Evolutionary conservation across 1,140 invertebrate genomes (phyloP).

Genomic region (Drosophila kohkoa): DNA sequence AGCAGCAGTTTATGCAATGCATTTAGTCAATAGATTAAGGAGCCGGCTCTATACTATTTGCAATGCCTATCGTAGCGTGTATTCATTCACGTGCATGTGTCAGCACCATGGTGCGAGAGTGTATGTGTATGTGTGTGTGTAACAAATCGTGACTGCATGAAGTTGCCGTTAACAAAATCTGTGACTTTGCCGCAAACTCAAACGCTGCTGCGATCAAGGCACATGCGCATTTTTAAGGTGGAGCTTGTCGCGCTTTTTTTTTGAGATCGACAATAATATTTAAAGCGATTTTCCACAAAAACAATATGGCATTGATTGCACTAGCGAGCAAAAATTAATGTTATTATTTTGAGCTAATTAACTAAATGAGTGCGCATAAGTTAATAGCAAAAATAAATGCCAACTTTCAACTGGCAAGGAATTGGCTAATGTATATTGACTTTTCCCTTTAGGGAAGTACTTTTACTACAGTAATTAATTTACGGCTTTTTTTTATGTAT

Average conservation of each 20-base stretch:
- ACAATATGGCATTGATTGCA: slow-evolving; percentile 4
- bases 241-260: slow-evolving; percentile 51
- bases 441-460: too few species aligned
- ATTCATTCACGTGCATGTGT: slow-evolving; percentile 16
- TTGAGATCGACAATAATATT: slow-evolving; percentile 24
- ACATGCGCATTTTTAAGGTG: slow-evolving; percentile 74
- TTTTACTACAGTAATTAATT: too few species aligned
- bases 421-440: too few species aligned
- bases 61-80: slow-evolving; percentile 15
- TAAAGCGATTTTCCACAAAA: slow-evolving; percentile 4
- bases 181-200: slow-evolving; percentile 47
- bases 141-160: slow-evolving; percentile 79
- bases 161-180: slow-evolving; percentile 75
- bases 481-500: too few species aligned
- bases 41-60: slow-evolving; percentile 22
- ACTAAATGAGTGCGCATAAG: not conserved
- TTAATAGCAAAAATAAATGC: not conserved
- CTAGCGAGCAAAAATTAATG: slow-evolving; percentile 12
- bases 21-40: slow-evolving; percentile 50
- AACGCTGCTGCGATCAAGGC: slow-evolving; percentile 37
- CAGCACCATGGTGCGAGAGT: not conserved
- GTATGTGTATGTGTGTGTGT: slow-evolving; percentile 35
- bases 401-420: not conserved
- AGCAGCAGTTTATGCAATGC: slow-evolving; percentile 53
- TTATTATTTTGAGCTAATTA: slow-evolving; percentile 1